Conservation (phyloP, 2,888 invertebrate species). For the Limenitis camilla region DNA sequence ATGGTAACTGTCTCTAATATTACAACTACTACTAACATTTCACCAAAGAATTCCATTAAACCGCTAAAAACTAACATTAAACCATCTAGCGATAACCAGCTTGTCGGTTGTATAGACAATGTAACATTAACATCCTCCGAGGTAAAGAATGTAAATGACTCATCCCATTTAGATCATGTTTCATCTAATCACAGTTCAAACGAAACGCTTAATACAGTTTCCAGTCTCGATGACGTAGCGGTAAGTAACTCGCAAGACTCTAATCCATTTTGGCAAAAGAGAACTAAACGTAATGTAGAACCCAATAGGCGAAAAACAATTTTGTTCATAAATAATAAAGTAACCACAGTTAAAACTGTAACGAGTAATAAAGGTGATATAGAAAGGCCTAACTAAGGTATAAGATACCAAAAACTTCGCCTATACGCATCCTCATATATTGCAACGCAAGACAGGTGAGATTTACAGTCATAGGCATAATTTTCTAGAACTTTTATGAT, state of each 20-base stretch:
- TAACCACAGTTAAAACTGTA: conserved; percentile 44
- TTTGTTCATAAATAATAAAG: conserved; percentile 67
- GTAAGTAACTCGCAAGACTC: conserved; percentile 64
- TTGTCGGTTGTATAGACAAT: conserved; percentile 37
- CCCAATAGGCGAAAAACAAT: conserved; percentile 70
- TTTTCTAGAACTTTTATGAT: conserved; percentile 55
- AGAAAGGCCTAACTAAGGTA: conserved; percentile 29
- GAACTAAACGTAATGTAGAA: conserved; percentile 57
- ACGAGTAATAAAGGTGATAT: conserved; percentile 32
- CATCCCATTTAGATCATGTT: conserved; percentile 36
- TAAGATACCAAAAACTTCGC: conserved; percentile 25
- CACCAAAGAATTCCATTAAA: conserved; percentile 69
- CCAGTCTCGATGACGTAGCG: conserved; percentile 43
- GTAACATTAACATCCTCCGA: conserved; percentile 10
- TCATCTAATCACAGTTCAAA: conserved; percentile 33
- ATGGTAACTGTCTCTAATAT: conserved; percentile 75
- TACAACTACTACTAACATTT: conserved; percentile 71
- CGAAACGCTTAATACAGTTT: conserved; percentile 37
- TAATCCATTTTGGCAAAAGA: conserved; percentile 67
- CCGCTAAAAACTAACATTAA: conserved; percentile 51
- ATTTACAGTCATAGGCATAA: conserved; percentile 38
- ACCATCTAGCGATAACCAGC: conserved; percentile 31
- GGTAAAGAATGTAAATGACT: conserved; percentile 30
- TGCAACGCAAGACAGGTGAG: conserved; percentile 64
- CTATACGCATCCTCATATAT: conserved; percentile 57